Base-by-base conservation (phyloP, 1,140 invertebrate genomes). In the Drosophila pectinifera region DNA sequence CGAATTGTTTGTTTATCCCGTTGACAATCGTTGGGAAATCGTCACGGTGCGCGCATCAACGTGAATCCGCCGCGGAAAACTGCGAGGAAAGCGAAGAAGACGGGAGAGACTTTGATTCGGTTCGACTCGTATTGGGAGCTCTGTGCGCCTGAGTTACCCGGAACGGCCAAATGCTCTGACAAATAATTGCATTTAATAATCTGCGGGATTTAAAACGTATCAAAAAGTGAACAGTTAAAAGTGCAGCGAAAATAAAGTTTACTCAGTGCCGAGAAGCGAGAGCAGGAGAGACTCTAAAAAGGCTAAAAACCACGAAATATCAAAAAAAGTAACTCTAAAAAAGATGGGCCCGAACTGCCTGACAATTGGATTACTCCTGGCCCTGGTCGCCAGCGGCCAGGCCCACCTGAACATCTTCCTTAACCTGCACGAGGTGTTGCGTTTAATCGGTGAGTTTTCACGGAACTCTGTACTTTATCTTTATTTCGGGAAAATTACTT, bases 391-490 rank as follows among this genome's bases (percentile, higher is more conserved):
- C 64, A 53, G 73, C 48, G 76, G 78, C 45, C 83, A 89, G 49
- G 69, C 82, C 5, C 90, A 92, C 64, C 75, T 93, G 36, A 92
- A 93, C 72, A 82, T 93, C 55, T 93, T 92, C 67, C 79, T 93
- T 24, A 93, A 92, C 72, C 63, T 92, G 64, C 92, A 92, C 78
- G 92, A 93, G 84, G 92, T 93, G 56, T 80, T 91, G 70, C 78
- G 92, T 68, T 72, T 93, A 80, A 88, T 93, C 68, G 92, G 92
- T 93, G 65, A 92, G 92, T n/a, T 92, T 73, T 54, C 38, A 22
- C 16, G 7, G 5, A n/a, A n/a, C n/a, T n/a, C 31, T 36, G 18
- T 51, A 38, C 39, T 14, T 4, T 11, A 4, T 11, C 26, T 58
- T 39, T 34, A 4, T 11, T 34, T 36, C 0, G 28, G 49, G 28